Evolutionary conservation across 2,113 vertebrate genomes (phyloP), one percentile per base, ranked within the genome.

Genomic region (Gymnogyps californianus): DNA sequence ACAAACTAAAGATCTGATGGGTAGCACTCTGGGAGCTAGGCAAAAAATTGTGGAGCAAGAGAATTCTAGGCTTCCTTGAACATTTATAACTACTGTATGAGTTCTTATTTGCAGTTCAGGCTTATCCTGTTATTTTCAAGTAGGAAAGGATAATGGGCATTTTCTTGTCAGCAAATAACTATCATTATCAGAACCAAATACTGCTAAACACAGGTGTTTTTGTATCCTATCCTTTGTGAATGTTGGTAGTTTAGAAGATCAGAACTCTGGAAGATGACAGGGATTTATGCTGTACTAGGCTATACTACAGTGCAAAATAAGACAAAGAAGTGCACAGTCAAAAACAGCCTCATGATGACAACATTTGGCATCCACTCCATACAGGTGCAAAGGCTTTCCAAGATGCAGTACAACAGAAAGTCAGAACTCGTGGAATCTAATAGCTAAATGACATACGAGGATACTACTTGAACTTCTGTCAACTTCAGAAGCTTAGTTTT

Each of bases 81-180:
- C 8, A 59, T 78, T 81, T 75, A 7, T 44, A 70, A 34, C 29
- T 62, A 26, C 32, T 66, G 3, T 18, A 47, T 47, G 62, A 92
- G 51, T 32, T 94, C 28, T 77, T 42, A 58, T n/a, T 47, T 92
- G 32, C 46, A 46, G 54, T 74, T 92, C 16, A 86, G 58, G 18
- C 25, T 89, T 82, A 7, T 46, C 51, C 15, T 89, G 44, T 55
- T 82, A 69, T 93, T 95, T 89, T 86, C 26, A 51, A 81, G 54
- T 9, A 88, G 51, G 55, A 92, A 38, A 17, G 40, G 42, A 92
- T 59, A 96, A 92, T 52, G 21, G 52, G 22, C 6, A 55, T 90
- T 90, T 92, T 89, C 79, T 81, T 95, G 67, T 55, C 67, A 95
- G 76, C 32, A 84, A 87, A 89, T 81, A 92, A 79, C 47, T 94